Evolutionary conservation across 2,113 vertebrate species (phyloP).

Genomic region (Psettodes erumei): DNA sequence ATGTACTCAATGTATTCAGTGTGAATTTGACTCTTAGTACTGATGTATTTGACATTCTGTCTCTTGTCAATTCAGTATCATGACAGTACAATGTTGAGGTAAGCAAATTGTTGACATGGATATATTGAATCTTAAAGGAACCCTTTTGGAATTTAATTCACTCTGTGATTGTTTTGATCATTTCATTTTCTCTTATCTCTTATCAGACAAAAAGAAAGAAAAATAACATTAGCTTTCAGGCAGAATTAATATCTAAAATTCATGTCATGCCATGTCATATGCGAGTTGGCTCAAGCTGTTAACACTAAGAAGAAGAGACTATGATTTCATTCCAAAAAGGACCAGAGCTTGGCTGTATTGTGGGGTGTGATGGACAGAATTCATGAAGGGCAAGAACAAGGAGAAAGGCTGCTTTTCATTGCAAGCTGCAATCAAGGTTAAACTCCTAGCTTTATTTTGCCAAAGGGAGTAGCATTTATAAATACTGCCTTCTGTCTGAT

Average conservation of each 20-base stretch:
- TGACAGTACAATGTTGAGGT: constrained; percentile 12
- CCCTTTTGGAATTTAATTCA: constrained; percentile 22
- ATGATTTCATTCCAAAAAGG: constrained; percentile 24
- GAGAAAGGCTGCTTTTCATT: constrained; percentile 36
- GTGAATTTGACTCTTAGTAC: constrained; percentile 36
- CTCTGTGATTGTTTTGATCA: constrained; percentile 3
- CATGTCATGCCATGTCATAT: not conserved
- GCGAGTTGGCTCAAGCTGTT: constrained; percentile 14
- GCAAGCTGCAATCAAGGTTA: constrained; percentile 46
- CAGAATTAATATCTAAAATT: not conserved
- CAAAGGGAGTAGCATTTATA: constrained; percentile 11
- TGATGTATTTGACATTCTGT: constrained; percentile 30
- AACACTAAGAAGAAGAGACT: not conserved
- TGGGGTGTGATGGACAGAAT: not conserved
- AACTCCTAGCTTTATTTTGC: constrained; percentile 27
- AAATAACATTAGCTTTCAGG: not conserved
- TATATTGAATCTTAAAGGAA: constrained; percentile 30
- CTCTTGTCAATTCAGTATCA: constrained; percentile 21
- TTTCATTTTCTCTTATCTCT: constrained; percentile 30
- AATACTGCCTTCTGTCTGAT: constrained; percentile 29
- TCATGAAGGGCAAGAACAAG: constrained; percentile 7
- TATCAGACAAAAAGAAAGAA: not conserved
- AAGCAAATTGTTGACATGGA: constrained; percentile 34
- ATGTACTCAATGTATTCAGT: constrained; percentile 13
- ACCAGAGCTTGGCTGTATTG: constrained; percentile 9